These are phyloP conservation scores for Drosophila trichaetosa DNA, from an alignment of 2,888 invertebrate genomes.

Conservation along the genomic window DNA sequence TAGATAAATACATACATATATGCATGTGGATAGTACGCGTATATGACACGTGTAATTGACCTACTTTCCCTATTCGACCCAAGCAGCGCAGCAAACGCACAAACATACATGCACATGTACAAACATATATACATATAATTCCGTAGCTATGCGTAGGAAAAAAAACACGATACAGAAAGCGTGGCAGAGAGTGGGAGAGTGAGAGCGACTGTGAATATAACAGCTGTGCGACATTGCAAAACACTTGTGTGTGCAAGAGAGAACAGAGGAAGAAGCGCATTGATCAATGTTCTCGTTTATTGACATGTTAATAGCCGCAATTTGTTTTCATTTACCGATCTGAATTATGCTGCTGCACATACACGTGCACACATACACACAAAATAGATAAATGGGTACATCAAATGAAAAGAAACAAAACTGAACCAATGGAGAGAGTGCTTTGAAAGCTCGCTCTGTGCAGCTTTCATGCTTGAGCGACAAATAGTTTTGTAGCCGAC, in stretches of 20 bases:
- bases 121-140: slow-evolving; percentile 19
- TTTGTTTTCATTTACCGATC: slow-evolving; percentile 55
- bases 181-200: neutral
- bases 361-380: slow-evolving; percentile 11
- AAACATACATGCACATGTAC: slow-evolving; percentile 3
- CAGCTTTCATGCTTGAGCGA: slow-evolving; percentile 43
- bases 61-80: slow-evolving; percentile 81
- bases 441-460: slow-evolving; percentile 34
- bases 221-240: slow-evolving; percentile 33
- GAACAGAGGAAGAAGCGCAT: slow-evolving; percentile 24
- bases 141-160: slow-evolving; percentile 41
- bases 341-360: slow-evolving; percentile 38
- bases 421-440: slow-evolving; percentile 9
- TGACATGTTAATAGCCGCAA: slow-evolving; percentile 59
- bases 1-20: slow-evolving; percentile 4
- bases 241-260: neutral
- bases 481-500: slow-evolving; percentile 67
- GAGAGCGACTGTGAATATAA: slow-evolving; percentile 5
- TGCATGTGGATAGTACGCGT: slow-evolving; percentile 30
- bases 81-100: slow-evolving; percentile 39
- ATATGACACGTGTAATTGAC: slow-evolving; percentile 83
- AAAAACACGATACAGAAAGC: slow-evolving; percentile 1
- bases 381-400: slow-evolving; percentile 8
- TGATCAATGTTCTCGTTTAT: slow-evolving; percentile 51
- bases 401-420: slow-evolving; percentile 12